Base-by-base conservation (phyloP, 1,140 invertebrate genomes). In the Drosophila tani region DNA sequence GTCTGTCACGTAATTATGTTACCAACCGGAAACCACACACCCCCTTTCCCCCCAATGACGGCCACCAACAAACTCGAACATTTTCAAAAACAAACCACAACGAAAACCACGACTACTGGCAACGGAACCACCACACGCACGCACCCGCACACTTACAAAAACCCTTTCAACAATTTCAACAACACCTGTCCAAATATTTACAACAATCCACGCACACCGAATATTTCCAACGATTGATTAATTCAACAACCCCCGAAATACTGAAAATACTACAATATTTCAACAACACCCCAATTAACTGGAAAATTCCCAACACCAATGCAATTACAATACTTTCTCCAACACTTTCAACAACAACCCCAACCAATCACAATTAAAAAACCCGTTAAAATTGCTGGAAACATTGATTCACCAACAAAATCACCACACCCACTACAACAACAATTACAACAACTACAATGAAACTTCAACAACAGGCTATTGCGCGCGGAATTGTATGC, bases 401-500 rank as follows among this genome's bases (percentile, higher is more conserved):
- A 35, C 7, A 32, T 32, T 0, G 8, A 53, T 53, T 53, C 51
- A 38, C 51, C 15, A 55, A 8, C 32, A 32, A n/a, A 24, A 53
- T 35, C 49, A 55, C 32, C n/a, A 60, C 24, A 62, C 38, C 35
- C 24, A 83, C 49, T 60, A 79, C 41, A 56, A 32, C 53, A 21
- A 77, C 45, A 57, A 70, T 40, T 58, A 62, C 63, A 65, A 70
- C 9, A 57, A 63, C 32, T 24, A 24, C 27, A 35, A 67, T 24
- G 35, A 57, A 66, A 59, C 41, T 29, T 45, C 41, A 68, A 76
- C 40, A 70, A 84, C 93, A 96, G 95, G 93, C 94, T 95, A 79
- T 87, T 95, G 82, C 95, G 95, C 91, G 94, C 94, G 46, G 95
- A 96, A 87, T 92, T 95, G 71, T 94, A 95, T 84, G 93, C 93